Conservation (phyloP, 37 sponge, comb jelly and placozoan genomes). For the Diacarnus erythraeanus region DNA sequence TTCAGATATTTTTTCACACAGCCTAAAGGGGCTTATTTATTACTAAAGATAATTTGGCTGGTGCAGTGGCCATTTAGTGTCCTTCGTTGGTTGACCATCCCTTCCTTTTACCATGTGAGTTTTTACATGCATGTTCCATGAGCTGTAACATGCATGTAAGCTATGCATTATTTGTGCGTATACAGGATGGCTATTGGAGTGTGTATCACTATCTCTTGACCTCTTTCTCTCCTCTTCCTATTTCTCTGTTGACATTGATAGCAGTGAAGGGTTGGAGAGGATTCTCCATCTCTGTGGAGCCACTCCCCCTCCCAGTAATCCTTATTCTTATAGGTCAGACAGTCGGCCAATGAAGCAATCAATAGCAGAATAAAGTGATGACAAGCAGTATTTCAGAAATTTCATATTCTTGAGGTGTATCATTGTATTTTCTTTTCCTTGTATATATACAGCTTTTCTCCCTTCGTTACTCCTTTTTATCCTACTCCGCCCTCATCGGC, state of each 20-base stretch:
- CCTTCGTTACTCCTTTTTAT: constrained; percentile 22
- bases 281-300: constrained; percentile 38
- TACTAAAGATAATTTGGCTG: constrained; percentile 75
- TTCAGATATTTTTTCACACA: background rate
- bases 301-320: constrained; percentile 57
- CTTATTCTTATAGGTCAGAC: constrained; percentile 61
- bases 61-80: constrained; percentile 84
- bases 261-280: constrained; percentile 78
- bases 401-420: no score
- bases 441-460: constrained; percentile 14
- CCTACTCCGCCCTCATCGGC: constrained; percentile 16
- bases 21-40: constrained; percentile 57
- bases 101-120: constrained; percentile 75
- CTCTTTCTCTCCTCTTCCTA: constrained; percentile 64
- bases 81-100: constrained; percentile 84
- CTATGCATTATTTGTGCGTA: background rate
- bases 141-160: no score
- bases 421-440: no score
- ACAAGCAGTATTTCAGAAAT: background rate
- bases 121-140: no score
- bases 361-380: background rate
- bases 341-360: background rate
- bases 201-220: constrained; percentile 61
- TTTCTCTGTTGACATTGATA: constrained; percentile 53
- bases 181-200: constrained; percentile 78